These are phyloP conservation scores for Sarcoramphus papa DNA, from an alignment of 2,797 vertebrate genomes.

Conservation along the genomic window DNA sequence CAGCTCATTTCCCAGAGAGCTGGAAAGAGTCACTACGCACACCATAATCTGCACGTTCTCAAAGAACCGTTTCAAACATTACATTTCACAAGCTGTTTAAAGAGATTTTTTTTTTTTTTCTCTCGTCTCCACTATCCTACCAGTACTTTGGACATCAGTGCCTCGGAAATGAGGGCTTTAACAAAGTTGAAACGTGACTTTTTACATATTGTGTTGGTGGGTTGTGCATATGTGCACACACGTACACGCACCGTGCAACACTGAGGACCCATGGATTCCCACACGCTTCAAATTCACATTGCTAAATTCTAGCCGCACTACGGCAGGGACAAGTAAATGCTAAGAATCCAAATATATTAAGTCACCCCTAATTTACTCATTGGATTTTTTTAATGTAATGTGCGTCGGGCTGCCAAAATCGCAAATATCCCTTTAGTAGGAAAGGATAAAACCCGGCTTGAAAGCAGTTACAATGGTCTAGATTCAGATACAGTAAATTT, in stretches of 20 bases:
- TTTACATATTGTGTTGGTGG: not conserved
- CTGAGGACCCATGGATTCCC: not conserved
- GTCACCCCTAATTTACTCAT: not conserved
- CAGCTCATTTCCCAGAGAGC: constrained; percentile 89
- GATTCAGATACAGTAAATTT: not conserved
- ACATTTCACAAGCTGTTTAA: constrained; percentile 78
- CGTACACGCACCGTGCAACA: accelerated
- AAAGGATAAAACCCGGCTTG: not conserved
- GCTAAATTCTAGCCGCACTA: not conserved
- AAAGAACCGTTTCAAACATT: constrained; percentile 82
- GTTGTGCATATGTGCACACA: accelerated
- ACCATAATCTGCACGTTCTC: constrained; percentile 81
- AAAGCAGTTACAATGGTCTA: not conserved
- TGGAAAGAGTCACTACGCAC: constrained; percentile 76
- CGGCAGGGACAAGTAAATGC: not conserved
- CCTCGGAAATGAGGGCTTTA: constrained; percentile 56
- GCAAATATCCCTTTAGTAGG: not conserved
- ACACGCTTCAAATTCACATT: not conserved
- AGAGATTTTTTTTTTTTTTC: constrained; percentile 56
- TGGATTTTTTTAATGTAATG: not conserved
- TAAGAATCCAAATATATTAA: not conserved
- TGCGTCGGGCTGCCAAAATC: not conserved
- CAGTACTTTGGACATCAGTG: constrained; percentile 60
- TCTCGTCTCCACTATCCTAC: constrained; percentile 68
- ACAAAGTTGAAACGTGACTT: constrained; percentile 49